These are phyloP conservation scores for Psococerastis gibbosa DNA, from an alignment of 2,888 invertebrate species.

Conservation along the genomic window DNA sequence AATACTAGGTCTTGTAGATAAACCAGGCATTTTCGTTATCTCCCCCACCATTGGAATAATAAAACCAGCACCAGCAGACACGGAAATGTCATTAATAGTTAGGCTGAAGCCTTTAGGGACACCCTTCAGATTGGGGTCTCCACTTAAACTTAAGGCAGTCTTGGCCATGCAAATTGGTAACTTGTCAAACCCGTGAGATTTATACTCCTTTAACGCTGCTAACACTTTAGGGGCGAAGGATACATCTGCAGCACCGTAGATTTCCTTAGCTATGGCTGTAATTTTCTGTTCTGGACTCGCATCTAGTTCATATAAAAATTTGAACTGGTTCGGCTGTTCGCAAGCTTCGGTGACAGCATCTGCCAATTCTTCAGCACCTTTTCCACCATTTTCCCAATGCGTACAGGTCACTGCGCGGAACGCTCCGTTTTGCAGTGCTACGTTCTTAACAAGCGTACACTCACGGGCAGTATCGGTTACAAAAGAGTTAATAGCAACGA, in stretches of 20 bases:
- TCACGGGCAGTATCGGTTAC: conserved; percentile 71
- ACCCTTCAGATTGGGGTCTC: conserved; percentile 77
- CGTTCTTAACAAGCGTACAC: conserved; percentile 52
- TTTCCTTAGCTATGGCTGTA: conserved; percentile 65
- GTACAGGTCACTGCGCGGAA: conserved; percentile 68
- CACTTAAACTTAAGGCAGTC: conserved; percentile 83
- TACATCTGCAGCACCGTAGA: conserved; percentile 89
- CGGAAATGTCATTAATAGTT: conserved; percentile 67
- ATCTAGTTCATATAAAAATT: conserved; percentile 49
- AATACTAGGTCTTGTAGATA: conserved; percentile 87
- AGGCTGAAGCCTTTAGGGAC: conserved; percentile 81
- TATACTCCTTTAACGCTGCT: conserved; percentile 48
- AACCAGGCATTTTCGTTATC: conserved; percentile 89
- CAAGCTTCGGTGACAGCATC: conserved; percentile 71
- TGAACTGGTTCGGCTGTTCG: conserved; percentile 32
- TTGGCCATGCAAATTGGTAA: conserved; percentile 98
- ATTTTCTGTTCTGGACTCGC: conserved; percentile 72
- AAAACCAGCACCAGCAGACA: conserved; percentile 91
- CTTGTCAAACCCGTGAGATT: conserved; percentile 54
- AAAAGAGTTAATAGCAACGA: conserved; percentile 83
- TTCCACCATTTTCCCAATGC: conserved; percentile 83
- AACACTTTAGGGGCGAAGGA: conserved; percentile 53
- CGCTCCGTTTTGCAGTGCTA: conserved; percentile 62
- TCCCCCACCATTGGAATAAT: conserved; percentile 86
- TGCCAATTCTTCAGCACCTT: conserved; percentile 70